Percentiles rank a stretch among this genome's conserved stretches.
phyloP scores from a whole-genome alignment of 2,797 vertebrate genomes.

The Megalops cyprinoides region DNA sequence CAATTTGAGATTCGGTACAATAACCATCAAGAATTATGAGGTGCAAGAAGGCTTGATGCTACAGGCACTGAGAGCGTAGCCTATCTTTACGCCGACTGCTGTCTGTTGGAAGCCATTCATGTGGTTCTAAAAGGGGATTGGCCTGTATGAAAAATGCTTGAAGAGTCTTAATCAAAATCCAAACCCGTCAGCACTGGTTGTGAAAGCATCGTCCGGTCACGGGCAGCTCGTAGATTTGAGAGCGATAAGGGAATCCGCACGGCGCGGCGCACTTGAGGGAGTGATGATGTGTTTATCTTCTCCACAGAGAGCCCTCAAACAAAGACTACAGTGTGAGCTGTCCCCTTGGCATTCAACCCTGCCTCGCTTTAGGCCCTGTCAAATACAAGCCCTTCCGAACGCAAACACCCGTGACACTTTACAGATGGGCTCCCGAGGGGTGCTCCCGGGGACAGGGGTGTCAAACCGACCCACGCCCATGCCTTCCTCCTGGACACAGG shows the following conservation, averaged over 20 bases:
- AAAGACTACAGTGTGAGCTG: not conserved
- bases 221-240: not conserved
- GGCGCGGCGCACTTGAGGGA: constrained; percentile 5
- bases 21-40: constrained; percentile 13
- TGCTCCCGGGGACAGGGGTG: not conserved
- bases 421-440: not conserved
- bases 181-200: not conserved
- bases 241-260: not conserved
- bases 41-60: constrained; percentile 15
- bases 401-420: constrained; percentile 14
- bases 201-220: not conserved
- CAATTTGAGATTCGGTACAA: not conserved
- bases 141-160: not conserved
- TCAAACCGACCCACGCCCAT: not conserved
- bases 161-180: not conserved
- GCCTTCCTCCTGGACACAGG: too few species aligned
- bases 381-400: constrained; percentile 3
- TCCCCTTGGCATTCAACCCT: not conserved
- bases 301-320: constrained; percentile 4
- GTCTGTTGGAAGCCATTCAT: not conserved
- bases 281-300: constrained; percentile 19
- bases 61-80: not conserved
- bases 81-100: not conserved
- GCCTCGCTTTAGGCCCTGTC: constrained; percentile 7
- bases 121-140: not conserved